Conservation (phyloP, 2,797 vertebrate species). For the Sternarchorhynchus goeldii region DNA sequence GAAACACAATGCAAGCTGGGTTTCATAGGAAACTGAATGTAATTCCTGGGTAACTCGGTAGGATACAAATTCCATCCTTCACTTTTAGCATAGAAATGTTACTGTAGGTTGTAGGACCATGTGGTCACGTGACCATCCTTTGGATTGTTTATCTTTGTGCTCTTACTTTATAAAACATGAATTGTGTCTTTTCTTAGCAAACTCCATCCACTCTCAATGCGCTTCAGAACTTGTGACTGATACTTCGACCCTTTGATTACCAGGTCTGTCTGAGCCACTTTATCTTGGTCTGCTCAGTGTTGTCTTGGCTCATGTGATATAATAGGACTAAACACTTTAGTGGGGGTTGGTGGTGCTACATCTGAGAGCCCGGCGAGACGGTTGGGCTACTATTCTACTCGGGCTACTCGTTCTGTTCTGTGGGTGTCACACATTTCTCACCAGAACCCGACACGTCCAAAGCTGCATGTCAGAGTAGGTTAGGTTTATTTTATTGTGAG, state of each 20-base stretch:
- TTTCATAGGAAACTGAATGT: constrained; percentile 11
- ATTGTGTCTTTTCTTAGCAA: not conserved
- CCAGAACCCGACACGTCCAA: constrained; percentile 1
- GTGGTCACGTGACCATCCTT: not conserved
- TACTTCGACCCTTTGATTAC: not conserved
- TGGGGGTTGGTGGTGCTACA: not conserved
- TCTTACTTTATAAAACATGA: constrained; percentile 40
- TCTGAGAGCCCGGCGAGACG: not conserved
- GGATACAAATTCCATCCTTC: not conserved
- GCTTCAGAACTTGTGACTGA: constrained; percentile 29
- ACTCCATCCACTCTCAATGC: constrained; percentile 35
- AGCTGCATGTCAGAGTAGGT: constrained; percentile 38
- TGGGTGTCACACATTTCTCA: not conserved
- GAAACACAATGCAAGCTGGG: too few species aligned
- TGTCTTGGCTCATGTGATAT: not conserved
- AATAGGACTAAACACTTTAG: too few species aligned
- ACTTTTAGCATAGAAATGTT: not conserved
- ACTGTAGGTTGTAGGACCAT: not conserved
- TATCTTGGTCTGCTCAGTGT: not conserved
- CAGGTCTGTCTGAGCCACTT: not conserved
- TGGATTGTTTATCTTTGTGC: not conserved
- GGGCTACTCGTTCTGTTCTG: not conserved
- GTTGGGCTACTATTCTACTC: not conserved
- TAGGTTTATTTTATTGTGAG: constrained; percentile 32
- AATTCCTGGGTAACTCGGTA: not conserved